Percentiles rank a stretch among this genome's conserved stretches.
Evolutionary conservation across 1,140 invertebrate genomes (phyloP).

Genomic region (Helicoverpa zea): DNA sequence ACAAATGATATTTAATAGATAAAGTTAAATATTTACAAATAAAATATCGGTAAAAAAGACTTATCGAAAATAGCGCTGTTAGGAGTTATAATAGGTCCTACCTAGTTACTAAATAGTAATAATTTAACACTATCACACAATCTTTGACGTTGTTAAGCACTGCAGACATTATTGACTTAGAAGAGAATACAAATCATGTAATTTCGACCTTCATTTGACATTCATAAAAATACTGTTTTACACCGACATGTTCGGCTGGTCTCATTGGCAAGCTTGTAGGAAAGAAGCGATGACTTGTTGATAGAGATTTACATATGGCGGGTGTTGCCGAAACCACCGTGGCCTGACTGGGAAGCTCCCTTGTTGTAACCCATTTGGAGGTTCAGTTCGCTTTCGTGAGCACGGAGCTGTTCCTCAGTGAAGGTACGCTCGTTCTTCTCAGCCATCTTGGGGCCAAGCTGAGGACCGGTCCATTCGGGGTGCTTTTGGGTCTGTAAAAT

Average conservation of each 20-base stretch:
- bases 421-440: slow-evolving; percentile 97
- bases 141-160: slow-evolving; percentile 53
- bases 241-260: slow-evolving; percentile 48
- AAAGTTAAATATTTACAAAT: slow-evolving; percentile 62
- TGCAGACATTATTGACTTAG: slow-evolving; percentile 40
- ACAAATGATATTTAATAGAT: slow-evolving; percentile 61
- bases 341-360: slow-evolving; percentile 94
- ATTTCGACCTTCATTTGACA: slow-evolving; percentile 49
- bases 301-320: slow-evolving; percentile 93
- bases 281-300: slow-evolving; percentile 25
- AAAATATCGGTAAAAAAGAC: slow-evolving; percentile 57
- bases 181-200: slow-evolving; percentile 33
- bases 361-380: slow-evolving; percentile 99
- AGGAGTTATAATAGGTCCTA: slow-evolving; percentile 50
- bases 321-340: slow-evolving; percentile 97
- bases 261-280: slow-evolving; percentile 42
- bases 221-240: slow-evolving; percentile 51
- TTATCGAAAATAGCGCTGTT: slow-evolving; percentile 62
- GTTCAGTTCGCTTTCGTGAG: slow-evolving; percentile 95
- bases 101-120: slow-evolving; percentile 47
- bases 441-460: slow-evolving; percentile 97
- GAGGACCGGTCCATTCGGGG: slow-evolving; percentile 96
- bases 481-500: slow-evolving; percentile 95
- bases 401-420: slow-evolving; percentile 97
- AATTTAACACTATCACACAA: slow-evolving; percentile 55